Percentiles rank a stretch among this genome's conserved stretches.
Conservation (phyloP, 2,113 vertebrate species). For the Abramis brama region DNA sequence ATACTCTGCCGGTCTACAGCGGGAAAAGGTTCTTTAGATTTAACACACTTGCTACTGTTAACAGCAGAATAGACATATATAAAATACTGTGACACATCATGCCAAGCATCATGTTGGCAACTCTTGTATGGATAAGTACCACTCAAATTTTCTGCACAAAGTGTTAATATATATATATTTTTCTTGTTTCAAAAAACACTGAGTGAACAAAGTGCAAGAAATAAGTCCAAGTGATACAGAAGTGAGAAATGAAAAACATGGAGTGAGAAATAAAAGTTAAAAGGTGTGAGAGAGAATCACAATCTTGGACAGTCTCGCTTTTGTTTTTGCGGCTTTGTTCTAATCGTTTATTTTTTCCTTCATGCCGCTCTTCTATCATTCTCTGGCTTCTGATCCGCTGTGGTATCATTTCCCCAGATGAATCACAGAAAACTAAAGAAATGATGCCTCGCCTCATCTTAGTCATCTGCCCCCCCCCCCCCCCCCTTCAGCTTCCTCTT, state of each 20-base stretch:
- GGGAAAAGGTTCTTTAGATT: no score
- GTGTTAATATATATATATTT: neutral
- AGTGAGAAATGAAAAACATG: conserved; percentile 22
- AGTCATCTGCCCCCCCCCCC: neutral
- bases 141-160: neutral
- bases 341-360: conserved; percentile 14
- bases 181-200: conserved; percentile 11
- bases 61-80: neutral
- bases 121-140: neutral
- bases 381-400: conserved; percentile 16
- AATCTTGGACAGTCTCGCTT: conserved; percentile 2
- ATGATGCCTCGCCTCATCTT: conserved; percentile 29
- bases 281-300: conserved; percentile 33
- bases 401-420: conserved; percentile 39
- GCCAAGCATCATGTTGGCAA: neutral
- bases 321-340: conserved; percentile 31
- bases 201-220: conserved; percentile 1
- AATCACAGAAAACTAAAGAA: conserved; percentile 39
- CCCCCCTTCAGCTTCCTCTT: neutral
- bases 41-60: no score
- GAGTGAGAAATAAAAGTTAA: conserved; percentile 21
- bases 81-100: neutral
- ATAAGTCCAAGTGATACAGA: conserved; percentile 23
- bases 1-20: no score
- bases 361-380: conserved; percentile 16